phyloP scores from a whole-genome alignment of 2,797 vertebrate genomes.

The Coilia nasus region DNA sequence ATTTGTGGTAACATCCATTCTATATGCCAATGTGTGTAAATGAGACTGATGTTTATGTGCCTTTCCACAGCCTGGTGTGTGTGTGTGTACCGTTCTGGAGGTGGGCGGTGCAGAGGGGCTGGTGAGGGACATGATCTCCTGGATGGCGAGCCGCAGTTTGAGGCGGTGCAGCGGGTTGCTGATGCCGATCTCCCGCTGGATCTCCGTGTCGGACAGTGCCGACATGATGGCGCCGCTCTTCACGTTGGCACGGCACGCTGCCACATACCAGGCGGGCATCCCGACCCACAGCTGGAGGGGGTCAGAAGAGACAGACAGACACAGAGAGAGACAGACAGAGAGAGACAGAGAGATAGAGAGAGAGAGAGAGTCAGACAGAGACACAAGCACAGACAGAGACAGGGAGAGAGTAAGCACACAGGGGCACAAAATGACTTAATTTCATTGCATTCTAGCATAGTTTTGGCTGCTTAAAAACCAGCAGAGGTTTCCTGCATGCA shows the following conservation, averaged over 20 bases:
- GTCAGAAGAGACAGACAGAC: background rate
- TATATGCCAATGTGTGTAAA: background rate
- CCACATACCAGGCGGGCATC: conserved; percentile 98
- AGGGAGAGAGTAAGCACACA: background rate
- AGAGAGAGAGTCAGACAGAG: background rate
- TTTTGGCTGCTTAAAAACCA: background rate
- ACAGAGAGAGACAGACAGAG: background rate
- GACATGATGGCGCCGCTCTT: conserved; percentile 99
- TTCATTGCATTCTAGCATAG: background rate
- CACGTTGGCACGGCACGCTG: conserved; percentile 94
- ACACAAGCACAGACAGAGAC: background rate
- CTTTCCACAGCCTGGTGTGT: background rate
- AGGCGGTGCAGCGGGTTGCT: conserved; percentile 94
- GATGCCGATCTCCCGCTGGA: conserved; percentile 96
- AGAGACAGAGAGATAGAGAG: background rate
- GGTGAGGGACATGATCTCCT: conserved; percentile 97
- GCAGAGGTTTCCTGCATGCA: background rate
- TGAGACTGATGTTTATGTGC: background rate
- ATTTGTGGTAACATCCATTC: too few relatives aligned
- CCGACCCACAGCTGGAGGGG: conserved; percentile 91
- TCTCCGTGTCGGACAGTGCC: conserved; percentile 94
- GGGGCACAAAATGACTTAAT: background rate
- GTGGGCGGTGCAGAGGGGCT: conserved; percentile 95
- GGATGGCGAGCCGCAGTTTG: conserved; percentile 93
- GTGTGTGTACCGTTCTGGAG: conserved; percentile 86